Evolutionary conservation across 2,888 invertebrate genomes (phyloP), one percentile per base, ranked within the genome.

Genomic region (Willowsia nigromaculata): DNA sequence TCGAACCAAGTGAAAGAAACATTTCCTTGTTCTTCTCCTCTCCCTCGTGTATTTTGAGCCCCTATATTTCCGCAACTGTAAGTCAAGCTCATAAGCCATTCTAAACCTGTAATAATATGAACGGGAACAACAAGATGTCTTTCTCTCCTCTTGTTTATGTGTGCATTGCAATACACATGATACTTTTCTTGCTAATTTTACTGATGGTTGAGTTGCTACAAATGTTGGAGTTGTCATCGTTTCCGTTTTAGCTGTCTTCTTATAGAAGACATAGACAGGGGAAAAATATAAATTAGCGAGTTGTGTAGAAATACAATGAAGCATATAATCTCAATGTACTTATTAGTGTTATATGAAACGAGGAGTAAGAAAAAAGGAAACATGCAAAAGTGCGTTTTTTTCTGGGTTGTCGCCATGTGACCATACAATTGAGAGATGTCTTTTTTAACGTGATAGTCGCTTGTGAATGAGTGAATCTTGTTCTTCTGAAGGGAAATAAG

Each of bases 311-410:
- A 37, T 9, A 37, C 37, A 37, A n/a, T n/a, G n/a, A n/a, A n/a
- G n/a, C 37, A 37, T 37, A 37, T 37, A 6, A n/a, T n/a, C n/a
- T n/a, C n/a, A n/a, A 37, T 37, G 37, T 37, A 37, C 37, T 6
- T 37, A 37, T 9, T 37, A 37, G 4, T 37, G 9, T 37, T 37
- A 37, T 37, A 37, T 9, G 37, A 9, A 4, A 6, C 37, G 9
- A 37, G 37, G 27, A 18, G 50, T 53, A 53, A n/a, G n/a, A n/a
- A 15, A n/a, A 25, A 11, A 11, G 22, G 25, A 71, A 71, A 71
- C 71, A 71, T 71, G 71, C 71, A 71, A 71, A 71, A 40, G 25
- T 78, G 53, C 33, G 76, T 33, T 78, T 76, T 71, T 43, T 25
- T 37, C 25, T 11, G 30, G 6, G 30, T 18, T 30, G 0, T n/a